Base-by-base conservation (phyloP, 1,140 invertebrate genomes). In the Drosophila busckii region DNA sequence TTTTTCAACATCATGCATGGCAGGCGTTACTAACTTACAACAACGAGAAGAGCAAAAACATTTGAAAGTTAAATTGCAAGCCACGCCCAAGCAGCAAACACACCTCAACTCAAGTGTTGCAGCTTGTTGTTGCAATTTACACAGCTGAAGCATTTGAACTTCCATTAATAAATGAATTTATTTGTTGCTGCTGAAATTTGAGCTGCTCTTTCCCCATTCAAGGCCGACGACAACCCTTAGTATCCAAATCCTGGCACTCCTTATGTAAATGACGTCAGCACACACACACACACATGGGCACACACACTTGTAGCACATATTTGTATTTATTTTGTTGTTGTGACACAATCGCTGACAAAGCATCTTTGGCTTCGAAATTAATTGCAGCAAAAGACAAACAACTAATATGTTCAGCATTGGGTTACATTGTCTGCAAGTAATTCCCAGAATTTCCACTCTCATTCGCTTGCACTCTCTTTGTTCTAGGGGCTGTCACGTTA, bases 301-400 rank as follows among this genome's bases (percentile, higher is more conserved):
- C 13, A 61, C 54, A 41, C 61, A 35, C 62, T 52, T 38, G 22
- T 20, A 28, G 13, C 7, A 29, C 31, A 9, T 35, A 29, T 31
- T 44, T 26, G 28, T 22, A n/a, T 20, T 4, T 19, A 10, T 42
- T 17, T 40, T 55, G 56, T 60, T 76, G 70, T 75, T 76, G 54
- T 78, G 71, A 78, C 70, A 66, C 48, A 78, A 78, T 75, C 71
- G 66, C 78, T 65, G 66, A 41, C 49, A 35, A 42, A 48, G 63
- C 40, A 71, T 82, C 63, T 73, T 54, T 35, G n/a, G n/a, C n/a
- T 19, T 53, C 38, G 22, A 52, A 56, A 73, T 73, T 73, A 73
- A 73, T 73, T 73, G 69, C 52, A n/a, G n/a, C n/a, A n/a, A n/a
- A n/a, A n/a, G n/a, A n/a, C n/a, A n/a, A n/a, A n/a, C n/a, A n/a